phyloP scores from a whole-genome alignment of 2,113 vertebrate genomes.

The Suricata suricatta region DNA sequence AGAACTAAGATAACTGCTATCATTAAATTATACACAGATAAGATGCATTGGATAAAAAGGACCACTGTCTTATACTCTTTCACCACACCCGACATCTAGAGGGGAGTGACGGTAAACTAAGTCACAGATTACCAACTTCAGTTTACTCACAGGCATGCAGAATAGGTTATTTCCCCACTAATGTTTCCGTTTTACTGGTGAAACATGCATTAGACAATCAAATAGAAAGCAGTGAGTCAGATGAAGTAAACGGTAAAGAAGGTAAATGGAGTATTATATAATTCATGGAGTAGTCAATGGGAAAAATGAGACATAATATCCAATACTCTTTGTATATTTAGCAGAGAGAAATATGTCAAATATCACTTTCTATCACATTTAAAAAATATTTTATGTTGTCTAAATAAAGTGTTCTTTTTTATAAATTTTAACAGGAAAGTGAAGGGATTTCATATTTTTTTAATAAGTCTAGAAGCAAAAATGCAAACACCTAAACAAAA shows the following conservation, averaged over 20 bases:
- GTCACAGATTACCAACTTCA: slow-evolving; percentile 33
- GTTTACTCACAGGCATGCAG: neutral
- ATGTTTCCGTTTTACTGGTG: neutral
- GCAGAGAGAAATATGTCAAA: neutral
- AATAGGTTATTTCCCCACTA: neutral
- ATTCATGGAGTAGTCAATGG: neutral
- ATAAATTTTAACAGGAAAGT: neutral
- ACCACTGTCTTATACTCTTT: no score
- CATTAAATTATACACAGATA: neutral
- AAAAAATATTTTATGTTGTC: neutral
- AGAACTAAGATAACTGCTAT: neutral
- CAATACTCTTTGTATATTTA: neutral
- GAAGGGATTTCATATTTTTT: neutral
- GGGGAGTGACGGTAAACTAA: slow-evolving; percentile 31
- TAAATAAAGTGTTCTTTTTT: slow-evolving; percentile 7
- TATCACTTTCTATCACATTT: neutral
- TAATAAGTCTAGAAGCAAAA: neutral
- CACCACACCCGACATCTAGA: neutral
- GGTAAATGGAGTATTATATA: neutral
- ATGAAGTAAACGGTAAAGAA: neutral
- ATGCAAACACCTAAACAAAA: neutral
- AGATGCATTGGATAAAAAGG: slow-evolving; percentile 11
- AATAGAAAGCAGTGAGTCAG: neutral
- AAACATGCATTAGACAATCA: neutral
- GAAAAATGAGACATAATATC: neutral